Conservation (phyloP, 1,140 invertebrate genomes). For the Ceratina australensis region DNA sequence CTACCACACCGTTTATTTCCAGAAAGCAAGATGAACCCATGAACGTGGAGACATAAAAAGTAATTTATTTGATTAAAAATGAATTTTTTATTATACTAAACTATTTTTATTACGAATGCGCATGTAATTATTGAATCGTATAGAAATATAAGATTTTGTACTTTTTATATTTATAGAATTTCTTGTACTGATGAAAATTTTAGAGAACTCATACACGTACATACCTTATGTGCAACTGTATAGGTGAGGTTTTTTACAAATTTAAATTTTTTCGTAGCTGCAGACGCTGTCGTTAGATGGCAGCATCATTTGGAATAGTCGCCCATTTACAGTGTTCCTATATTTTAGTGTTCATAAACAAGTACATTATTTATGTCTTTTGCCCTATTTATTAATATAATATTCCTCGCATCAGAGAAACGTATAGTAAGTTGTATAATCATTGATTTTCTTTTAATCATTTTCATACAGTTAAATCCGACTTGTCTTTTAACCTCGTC, state of each 20-base stretch:
- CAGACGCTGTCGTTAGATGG: neutral
- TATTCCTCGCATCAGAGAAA: too few species aligned
- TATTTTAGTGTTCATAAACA: neutral
- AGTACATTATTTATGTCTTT: neutral
- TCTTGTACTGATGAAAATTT: neutral
- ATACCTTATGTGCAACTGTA: neutral
- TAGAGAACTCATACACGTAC: too few species aligned
- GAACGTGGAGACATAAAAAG: constrained; percentile 41
- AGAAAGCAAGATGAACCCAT: constrained; percentile 58
- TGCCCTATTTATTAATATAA: neutral
- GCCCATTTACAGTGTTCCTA: neutral
- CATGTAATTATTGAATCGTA: constrained; percentile 14
- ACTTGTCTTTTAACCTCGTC: constrained; percentile 2
- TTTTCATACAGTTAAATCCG: neutral
- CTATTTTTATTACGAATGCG: constrained; percentile 8
- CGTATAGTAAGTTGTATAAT: neutral
- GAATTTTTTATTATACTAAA: constrained; percentile 6
- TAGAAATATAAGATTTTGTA: constrained; percentile 29
- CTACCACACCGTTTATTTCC: constrained; percentile 44
- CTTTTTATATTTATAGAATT: constrained; percentile 11
- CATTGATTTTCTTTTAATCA: neutral
- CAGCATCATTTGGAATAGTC: neutral
- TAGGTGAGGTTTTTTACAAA: neutral
- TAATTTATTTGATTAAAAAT: constrained; percentile 3
- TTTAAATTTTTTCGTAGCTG: neutral